Conservation (phyloP, 2,888 invertebrate species). For the Elmis aenea region DNA sequence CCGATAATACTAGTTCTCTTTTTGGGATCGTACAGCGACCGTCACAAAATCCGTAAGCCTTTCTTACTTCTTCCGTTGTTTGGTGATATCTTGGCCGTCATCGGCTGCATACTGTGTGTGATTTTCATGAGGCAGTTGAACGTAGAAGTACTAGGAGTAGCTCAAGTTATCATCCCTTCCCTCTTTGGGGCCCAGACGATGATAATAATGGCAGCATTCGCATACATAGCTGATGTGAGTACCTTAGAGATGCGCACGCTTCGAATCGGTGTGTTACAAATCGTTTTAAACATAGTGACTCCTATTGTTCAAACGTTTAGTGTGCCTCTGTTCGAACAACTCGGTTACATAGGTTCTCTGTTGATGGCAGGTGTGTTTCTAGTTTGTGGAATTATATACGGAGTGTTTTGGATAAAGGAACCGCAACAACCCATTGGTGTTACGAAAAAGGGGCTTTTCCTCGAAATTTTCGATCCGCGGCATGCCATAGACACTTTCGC, state of each 20-base stretch:
- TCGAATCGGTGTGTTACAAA: conserved; percentile 55
- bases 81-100: conserved; percentile 46
- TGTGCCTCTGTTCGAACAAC: conserved; percentile 32
- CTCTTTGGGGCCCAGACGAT: conserved; percentile 55
- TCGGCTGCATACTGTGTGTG: conserved; percentile 51
- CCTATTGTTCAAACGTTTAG: conserved; percentile 36
- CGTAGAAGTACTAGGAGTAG: conserved; percentile 49
- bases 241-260: conserved; percentile 56
- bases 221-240: conserved; percentile 47
- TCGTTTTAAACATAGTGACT: conserved; percentile 33
- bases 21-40: conserved; percentile 44
- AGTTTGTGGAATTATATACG: conserved; percentile 35
- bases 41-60: conserved; percentile 43
- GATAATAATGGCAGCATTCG: conserved; percentile 42
- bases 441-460: conserved; percentile 22
- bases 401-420: conserved; percentile 39
- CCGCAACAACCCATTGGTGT: conserved; percentile 8
- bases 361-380: conserved; percentile 33
- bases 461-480: conserved; percentile 35
- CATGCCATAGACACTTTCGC: conserved; percentile 37
- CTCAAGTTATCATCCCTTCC: conserved; percentile 53
- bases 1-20: conserved; percentile 41
- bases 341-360: conserved; percentile 38
- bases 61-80: conserved; percentile 41
- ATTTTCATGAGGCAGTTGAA: conserved; percentile 55